Evolutionary conservation across 1,140 invertebrate species (phyloP), one percentile per base, ranked within the genome.

Genomic region (Diorhabda carinulata): DNA sequence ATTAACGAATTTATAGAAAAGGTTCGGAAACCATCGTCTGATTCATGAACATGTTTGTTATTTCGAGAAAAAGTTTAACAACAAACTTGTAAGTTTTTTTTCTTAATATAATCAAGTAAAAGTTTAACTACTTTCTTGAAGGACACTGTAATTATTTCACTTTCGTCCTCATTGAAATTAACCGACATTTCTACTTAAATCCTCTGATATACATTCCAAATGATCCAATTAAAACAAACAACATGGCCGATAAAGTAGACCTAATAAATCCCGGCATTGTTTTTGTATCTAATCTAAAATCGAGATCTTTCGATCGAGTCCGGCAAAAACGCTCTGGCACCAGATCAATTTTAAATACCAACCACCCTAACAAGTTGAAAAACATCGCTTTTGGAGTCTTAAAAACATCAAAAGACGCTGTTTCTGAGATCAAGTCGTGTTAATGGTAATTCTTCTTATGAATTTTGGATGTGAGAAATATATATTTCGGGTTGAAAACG

Each of bases 291-390:
- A 74, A 74, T 74, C 73, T 74, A 10, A 40, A 57, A 74, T 74
- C 73, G 66, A 74, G 64, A 74, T 74, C 73, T 63, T 52, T 59
- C 68, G 71, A 73, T 74, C 73, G 66, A 45, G 44, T 47, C 56
- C 42, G 63, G 69, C 57, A 73, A 73, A 70, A 70, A 74, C 73
- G 66, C 25, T 61, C 68, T 68, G 65, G 73, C 75, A 76, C 71
- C 73, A 74, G 72, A 73, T 74, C 75, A 75, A 73, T 76, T 76
- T 70, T 72, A 76, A 76, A 76, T 76, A 76, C 74, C 71, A 72
- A 76, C 74, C 70, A 72, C 72, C 73, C 73, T 76, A 76, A 76
- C 75, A 76, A 76, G 75, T 52, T 71, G 44, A n/a, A 63, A 52
- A 70, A 74, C 72, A 74, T 56, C 59, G 67, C 64, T 68, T 62